Conservation (phyloP, 30 jellyfish, hydroid and myxozoan genomes). For the Chironex yamaguchii region DNA sequence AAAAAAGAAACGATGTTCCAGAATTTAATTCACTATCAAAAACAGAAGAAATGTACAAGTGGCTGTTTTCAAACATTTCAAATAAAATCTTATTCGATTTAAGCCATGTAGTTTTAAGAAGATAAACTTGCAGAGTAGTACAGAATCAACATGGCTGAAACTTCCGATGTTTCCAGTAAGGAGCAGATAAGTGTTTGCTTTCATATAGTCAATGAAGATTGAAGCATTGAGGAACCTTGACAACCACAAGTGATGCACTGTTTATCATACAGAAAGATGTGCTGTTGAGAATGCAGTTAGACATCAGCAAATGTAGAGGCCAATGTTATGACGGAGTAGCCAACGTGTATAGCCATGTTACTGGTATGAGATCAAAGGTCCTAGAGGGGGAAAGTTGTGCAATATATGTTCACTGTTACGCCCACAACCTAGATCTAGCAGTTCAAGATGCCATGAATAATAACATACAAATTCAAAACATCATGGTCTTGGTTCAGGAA, state of each 20-base stretch:
- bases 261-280: conserved; percentile 16
- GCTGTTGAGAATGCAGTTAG: conserved; percentile 54
- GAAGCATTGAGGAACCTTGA: conserved; percentile 34
- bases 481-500: conserved; percentile 6
- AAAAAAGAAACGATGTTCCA: conserved; percentile 29
- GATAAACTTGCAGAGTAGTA: conserved; percentile 47
- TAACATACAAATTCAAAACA: not conserved
- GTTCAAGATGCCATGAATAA: conserved; percentile 45
- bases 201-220: conserved; percentile 23
- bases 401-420: conserved; percentile 39
- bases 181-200: conserved; percentile 64
- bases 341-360: conserved; percentile 41
- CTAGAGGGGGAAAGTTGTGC: conserved; percentile 50
- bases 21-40: conserved; percentile 41
- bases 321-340: conserved; percentile 64
- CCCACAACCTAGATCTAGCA: conserved; percentile 56
- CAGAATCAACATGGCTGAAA: conserved; percentile 36
- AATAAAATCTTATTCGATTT: conserved; percentile 32
- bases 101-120: conserved; percentile 32
- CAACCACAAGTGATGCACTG: conserved; percentile 28
- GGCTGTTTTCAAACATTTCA: conserved; percentile 42
- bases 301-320: conserved; percentile 39
- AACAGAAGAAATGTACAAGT: conserved; percentile 51
- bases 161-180: conserved; percentile 43
- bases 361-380: conserved; percentile 54